Evolutionary conservation across 2,888 invertebrate genomes (phyloP), one percentile per base, ranked within the genome.

Genomic region (Spisula solida): DNA sequence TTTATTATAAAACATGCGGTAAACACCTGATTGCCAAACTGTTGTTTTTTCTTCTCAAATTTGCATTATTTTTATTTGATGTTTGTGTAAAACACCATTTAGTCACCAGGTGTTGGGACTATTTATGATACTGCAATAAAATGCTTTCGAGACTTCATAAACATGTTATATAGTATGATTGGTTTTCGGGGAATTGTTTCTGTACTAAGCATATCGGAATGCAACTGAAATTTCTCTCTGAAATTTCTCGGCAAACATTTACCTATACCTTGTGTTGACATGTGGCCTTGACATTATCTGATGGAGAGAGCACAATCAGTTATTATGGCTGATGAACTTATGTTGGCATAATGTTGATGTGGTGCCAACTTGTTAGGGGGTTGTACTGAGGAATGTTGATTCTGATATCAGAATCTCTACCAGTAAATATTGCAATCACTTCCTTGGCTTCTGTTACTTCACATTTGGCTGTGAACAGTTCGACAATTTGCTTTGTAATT

Each of bases 321-420:
- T 75, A 16, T 75, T 29, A 31, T 31, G 75, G 75, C 75, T 75
- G 75, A 31, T 75, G 75, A 75, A 75, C 75, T 34, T 31, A 75
- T 75, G 75, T 31, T 75, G 75, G 75, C 75, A 75, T 75, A 34
- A 75, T 75, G 75, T 75, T 75, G 75, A 75, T 34, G 31, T 16
- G 31, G 14, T 75, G 75, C 75, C 75, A 75, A 75, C 31, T 14
- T 75, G 18, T 18, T 75, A 41, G 34, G 75, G 18, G 18, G 8
- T 25, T 66, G 75, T 34, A 31, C 1, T 18, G 31, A 75, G 31
- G 75, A 75, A 75, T 75, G 75, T 75, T 75, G 75, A 75, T 75
- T 75, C 34, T 75, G 2, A 31, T 34, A 34, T 75, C 75, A 75
- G 29, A 31, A 75, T 10, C 34, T 31, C 31, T 75, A 31, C 10